A percentile compares a stretch with the other conserved stretches of the same genome.
phyloP scores from a whole-genome alignment of 2,113 vertebrate species.

The Jaculus jaculus region DNA sequence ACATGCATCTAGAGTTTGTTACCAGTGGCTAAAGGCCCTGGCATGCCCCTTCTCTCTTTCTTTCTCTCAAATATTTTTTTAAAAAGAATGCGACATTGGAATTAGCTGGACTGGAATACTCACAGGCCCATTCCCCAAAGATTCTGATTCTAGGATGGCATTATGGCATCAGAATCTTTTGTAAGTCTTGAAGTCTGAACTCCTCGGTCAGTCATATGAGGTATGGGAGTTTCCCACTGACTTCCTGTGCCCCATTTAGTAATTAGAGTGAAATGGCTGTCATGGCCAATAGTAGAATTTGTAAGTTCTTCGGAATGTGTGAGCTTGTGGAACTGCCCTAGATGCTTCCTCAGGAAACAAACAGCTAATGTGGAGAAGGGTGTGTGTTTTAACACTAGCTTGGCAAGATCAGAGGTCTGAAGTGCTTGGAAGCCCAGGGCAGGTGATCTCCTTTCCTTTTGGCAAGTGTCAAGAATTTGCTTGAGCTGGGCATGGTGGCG shows the following conservation, averaged over 20 bases:
- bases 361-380: neutral
- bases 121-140: neutral
- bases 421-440: neutral
- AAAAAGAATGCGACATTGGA: neutral
- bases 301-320: neutral
- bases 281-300: neutral
- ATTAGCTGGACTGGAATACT: neutral
- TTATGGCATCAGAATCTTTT: neutral
- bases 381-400: constrained; percentile 12
- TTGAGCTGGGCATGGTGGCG: too few species aligned
- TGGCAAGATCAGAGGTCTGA: neutral
- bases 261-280: neutral
- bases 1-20: too few species aligned
- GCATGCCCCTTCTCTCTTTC: too few species aligned
- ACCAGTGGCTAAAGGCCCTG: too few species aligned
- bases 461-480: neutral
- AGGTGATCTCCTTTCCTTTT: neutral
- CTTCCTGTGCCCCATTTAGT: constrained; percentile 10
- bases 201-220: neutral
- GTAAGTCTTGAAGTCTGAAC: neutral
- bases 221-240: neutral
- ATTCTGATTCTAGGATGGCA: neutral
- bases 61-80: too few species aligned
- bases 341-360: constrained; percentile 47
- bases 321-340: neutral